These are phyloP conservation scores for Diplolepis rosae DNA, from an alignment of 2,888 invertebrate species.

Conservation along the genomic window DNA sequence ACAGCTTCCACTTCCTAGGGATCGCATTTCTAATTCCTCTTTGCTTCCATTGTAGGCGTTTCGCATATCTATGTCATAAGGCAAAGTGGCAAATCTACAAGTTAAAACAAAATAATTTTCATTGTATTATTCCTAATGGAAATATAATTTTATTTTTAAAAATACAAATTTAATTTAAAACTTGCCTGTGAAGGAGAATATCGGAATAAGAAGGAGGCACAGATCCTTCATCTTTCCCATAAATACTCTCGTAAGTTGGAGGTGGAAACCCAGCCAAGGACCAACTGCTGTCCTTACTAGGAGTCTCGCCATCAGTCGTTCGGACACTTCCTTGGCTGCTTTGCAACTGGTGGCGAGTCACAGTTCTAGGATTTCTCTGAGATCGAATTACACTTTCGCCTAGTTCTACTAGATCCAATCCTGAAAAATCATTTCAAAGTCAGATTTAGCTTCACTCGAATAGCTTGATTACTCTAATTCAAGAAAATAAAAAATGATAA, in stretches of 20 bases:
- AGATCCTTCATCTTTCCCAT: constrained; percentile 70
- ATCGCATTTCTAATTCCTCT: constrained; percentile 64
- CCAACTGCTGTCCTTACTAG: constrained; percentile 75
- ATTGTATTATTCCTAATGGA: no score
- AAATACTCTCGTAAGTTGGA: constrained; percentile 76
- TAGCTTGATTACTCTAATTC: no score
- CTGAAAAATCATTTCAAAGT: no score
- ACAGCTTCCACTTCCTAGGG: constrained; percentile 60
- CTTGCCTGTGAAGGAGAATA: constrained; percentile 66
- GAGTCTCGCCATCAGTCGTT: constrained; percentile 75
- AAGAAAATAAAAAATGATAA: no score
- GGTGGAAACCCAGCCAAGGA: constrained; percentile 74
- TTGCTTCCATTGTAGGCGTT: constrained; percentile 51
- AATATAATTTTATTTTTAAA: no score
- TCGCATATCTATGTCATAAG: constrained; percentile 65
- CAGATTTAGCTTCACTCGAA: no score
- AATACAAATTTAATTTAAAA: neutral
- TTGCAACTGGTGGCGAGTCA: constrained; percentile 70
- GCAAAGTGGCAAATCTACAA: constrained; percentile 66
- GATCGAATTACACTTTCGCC: constrained; percentile 75
- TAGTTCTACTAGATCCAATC: constrained; percentile 75
- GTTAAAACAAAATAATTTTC: no score
- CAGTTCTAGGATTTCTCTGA: constrained; percentile 63
- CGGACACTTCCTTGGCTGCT: constrained; percentile 68
- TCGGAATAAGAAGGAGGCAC: constrained; percentile 70